Percentiles rank a stretch among this genome's conserved stretches.
phyloP scores from a whole-genome alignment of 2,888 invertebrate genomes.

The Anoplius nigerrimus region DNA sequence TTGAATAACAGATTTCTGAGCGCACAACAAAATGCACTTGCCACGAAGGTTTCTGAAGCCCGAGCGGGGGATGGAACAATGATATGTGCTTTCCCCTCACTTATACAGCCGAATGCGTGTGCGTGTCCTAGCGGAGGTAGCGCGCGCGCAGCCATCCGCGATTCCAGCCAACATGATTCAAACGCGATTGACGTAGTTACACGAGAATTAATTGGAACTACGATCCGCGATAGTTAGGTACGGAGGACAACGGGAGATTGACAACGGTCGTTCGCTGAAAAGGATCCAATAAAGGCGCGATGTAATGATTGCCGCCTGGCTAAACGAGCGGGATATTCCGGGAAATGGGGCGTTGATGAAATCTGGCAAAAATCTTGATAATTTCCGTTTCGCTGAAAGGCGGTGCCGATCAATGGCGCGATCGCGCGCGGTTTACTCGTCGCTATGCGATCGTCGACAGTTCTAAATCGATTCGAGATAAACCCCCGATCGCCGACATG shows the following conservation, averaged over 20 bases:
- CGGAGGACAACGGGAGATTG: too few species aligned
- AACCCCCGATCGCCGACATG: neutral
- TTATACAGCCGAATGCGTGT: neutral
- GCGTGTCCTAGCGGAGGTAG: neutral
- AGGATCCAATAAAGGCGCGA: too few species aligned
- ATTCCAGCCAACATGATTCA: neutral
- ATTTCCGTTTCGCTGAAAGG: neutral
- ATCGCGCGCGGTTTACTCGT: neutral
- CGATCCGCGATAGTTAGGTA: neutral
- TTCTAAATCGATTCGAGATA: neutral
- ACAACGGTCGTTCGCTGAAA: too few species aligned
- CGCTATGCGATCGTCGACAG: neutral
- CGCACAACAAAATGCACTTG: slow-evolving; percentile 63
- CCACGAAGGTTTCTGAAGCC: slow-evolving; percentile 51
- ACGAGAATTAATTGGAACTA: neutral
- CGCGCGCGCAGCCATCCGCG: neutral
- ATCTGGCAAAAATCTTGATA: neutral
- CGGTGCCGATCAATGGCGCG: neutral
- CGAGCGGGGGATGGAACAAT: slow-evolving; percentile 54
- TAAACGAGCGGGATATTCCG: too few species aligned
- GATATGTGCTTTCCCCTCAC: slow-evolving; percentile 35
- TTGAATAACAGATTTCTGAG: slow-evolving; percentile 61
- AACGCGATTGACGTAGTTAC: neutral
- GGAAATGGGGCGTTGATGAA: too few species aligned
- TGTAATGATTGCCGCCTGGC: too few species aligned